phyloP scores from a whole-genome alignment of 2,113 vertebrate species.

The Chaetura pelagica region DNA sequence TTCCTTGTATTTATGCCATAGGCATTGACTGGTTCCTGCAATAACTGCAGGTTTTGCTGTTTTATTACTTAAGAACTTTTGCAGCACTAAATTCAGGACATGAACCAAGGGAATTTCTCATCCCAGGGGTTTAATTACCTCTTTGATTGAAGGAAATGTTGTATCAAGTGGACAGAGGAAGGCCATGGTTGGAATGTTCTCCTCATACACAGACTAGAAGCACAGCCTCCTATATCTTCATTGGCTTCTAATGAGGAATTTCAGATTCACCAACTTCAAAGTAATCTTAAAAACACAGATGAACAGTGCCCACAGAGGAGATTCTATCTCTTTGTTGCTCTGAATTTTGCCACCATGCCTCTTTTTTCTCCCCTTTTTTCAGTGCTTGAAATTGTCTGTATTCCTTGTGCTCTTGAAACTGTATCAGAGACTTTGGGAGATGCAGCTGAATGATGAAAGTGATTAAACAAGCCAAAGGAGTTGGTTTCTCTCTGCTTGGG shows the following conservation, averaged over 20 bases:
- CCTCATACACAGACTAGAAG: neutral
- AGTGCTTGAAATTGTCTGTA: neutral
- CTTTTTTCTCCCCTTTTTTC: neutral
- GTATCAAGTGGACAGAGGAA: constrained; percentile 1
- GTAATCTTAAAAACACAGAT: neutral
- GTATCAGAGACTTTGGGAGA: neutral
- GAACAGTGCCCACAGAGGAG: neutral
- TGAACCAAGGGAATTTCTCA: neutral
- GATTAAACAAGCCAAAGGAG: neutral
- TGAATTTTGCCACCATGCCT: neutral
- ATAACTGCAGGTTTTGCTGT: neutral
- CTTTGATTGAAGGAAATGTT: constrained; percentile 49
- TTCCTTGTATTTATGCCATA: neutral
- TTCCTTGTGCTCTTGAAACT: neutral
- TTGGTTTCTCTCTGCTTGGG: neutral
- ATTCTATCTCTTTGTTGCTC: neutral
- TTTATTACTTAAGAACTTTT: neutral
- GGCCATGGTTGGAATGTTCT: constrained; percentile 23
- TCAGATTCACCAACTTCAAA: constrained; percentile 17
- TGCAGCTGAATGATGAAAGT: neutral
- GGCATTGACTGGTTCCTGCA: neutral
- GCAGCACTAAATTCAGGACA: neutral
- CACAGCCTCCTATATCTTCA: neutral
- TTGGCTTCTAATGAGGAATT: constrained; percentile 30
- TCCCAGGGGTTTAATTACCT: constrained; percentile 51